Conservation (phyloP, 2,797 vertebrate genomes). For the Centroberyx gerrardi region DNA sequence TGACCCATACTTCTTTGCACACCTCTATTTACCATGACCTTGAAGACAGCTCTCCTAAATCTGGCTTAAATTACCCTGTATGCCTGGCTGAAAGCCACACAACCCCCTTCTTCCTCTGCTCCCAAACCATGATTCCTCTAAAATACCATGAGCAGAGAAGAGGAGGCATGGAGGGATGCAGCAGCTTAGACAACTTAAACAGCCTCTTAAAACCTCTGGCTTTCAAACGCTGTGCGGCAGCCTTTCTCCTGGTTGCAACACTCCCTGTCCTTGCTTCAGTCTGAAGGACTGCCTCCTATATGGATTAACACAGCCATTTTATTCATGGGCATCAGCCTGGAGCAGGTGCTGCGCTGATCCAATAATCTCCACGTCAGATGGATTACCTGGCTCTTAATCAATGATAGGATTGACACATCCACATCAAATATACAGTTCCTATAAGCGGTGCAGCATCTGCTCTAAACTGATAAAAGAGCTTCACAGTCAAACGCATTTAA, state of each 20-base stretch:
- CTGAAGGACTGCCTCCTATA: slow-evolving; percentile 59
- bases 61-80: slow-evolving; percentile 73
- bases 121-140: slow-evolving; percentile 31
- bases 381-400: slow-evolving; percentile 79
- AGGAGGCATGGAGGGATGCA: not conserved
- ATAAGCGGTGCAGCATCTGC: slow-evolving; percentile 48
- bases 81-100: slow-evolving; percentile 45
- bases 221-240: slow-evolving; percentile 37
- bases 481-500: slow-evolving; percentile 53
- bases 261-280: slow-evolving; percentile 59
- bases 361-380: slow-evolving; percentile 73
- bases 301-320: slow-evolving; percentile 64
- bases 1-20: slow-evolving; percentile 55
- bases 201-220: slow-evolving; percentile 34
- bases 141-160: slow-evolving; percentile 4
- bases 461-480: slow-evolving; percentile 72
- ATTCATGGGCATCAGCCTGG: slow-evolving; percentile 61
- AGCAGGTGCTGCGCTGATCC: slow-evolving; percentile 72
- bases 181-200: slow-evolving; percentile 14
- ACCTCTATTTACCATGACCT: slow-evolving; percentile 62
- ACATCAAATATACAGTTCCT: slow-evolving; percentile 55
- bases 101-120: slow-evolving; percentile 16
- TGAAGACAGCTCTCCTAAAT: slow-evolving; percentile 69
- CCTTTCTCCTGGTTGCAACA: slow-evolving; percentile 31
- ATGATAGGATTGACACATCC: slow-evolving; percentile 73